Percentiles rank a stretch among this genome's conserved stretches.
phyloP scores from a whole-genome alignment of 1,140 invertebrate species.

The Philotrypesis tridentata region DNA sequence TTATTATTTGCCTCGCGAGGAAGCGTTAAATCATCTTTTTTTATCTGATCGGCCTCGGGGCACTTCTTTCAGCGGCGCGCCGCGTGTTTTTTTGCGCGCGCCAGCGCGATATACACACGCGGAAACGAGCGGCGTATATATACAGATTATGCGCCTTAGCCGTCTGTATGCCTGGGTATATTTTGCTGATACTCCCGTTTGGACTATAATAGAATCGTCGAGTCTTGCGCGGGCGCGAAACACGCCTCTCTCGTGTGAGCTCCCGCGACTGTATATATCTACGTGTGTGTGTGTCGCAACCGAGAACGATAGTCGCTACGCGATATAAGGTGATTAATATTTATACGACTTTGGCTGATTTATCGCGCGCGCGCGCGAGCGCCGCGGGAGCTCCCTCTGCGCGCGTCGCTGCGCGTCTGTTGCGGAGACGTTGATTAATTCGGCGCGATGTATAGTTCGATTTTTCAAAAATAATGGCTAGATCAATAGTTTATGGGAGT shows the following conservation, averaged over 20 bases:
- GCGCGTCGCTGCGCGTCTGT: too few relatives aligned
- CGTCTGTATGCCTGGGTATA: neutral
- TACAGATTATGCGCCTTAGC: too few relatives aligned
- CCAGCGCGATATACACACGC: neutral
- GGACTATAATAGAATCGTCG: constrained; percentile 49
- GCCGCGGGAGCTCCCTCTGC: too few relatives aligned
- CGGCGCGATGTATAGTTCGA: too few relatives aligned
- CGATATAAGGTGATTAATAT: constrained; percentile 36
- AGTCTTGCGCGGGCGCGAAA: neutral
- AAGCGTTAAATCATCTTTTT: constrained; percentile 48
- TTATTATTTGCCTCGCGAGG: constrained; percentile 45
- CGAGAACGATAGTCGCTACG: neutral
- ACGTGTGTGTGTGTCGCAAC: neutral
- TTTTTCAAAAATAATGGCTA: too few relatives aligned
- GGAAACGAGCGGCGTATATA: too few relatives aligned
- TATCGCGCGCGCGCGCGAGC: too few relatives aligned
- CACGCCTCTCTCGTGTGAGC: too few relatives aligned
- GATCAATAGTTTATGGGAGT: too few relatives aligned
- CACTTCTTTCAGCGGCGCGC: constrained; percentile 33
- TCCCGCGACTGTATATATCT: neutral
- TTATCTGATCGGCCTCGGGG: constrained; percentile 45
- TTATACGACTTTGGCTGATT: constrained; percentile 40
- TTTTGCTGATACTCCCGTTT: constrained; percentile 39
- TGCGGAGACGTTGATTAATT: too few relatives aligned
- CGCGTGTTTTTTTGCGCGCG: neutral